Percentiles rank a stretch among this genome's conserved stretches.
These are phyloP conservation scores for Macrobrachium rosenbergii DNA, from an alignment of 1,140 invertebrate species.

Conservation along the genomic window DNA sequence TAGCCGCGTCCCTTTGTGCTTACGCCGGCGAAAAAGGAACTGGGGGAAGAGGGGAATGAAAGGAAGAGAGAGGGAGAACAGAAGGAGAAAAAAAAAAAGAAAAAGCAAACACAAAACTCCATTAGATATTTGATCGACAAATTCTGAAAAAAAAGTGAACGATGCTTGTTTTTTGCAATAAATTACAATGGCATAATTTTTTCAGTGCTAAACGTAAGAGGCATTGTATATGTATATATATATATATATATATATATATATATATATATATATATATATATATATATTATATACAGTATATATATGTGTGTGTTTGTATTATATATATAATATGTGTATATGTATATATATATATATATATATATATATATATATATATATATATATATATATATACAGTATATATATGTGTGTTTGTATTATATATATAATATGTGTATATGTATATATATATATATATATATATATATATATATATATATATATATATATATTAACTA, in stretches of 20 bases:
- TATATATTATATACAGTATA: too few relatives aligned
- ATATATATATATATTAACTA: not conserved
- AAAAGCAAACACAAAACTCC: too few relatives aligned
- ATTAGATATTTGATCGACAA: too few relatives aligned
- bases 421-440: not conserved
- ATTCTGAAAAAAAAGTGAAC: too few relatives aligned
- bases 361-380: conserved; percentile 14
- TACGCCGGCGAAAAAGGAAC: not conserved
- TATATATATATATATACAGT: not conserved
- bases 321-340: too few relatives aligned
- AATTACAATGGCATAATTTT: too few relatives aligned
- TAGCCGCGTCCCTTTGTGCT: too few relatives aligned
- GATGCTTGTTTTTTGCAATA: too few relatives aligned
- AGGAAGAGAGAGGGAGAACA: not conserved
- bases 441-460: conserved; percentile 8
- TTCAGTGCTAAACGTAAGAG: too few relatives aligned
- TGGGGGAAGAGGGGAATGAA: not conserved
- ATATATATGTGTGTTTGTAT: not conserved
- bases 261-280: not conserved
- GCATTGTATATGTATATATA: not conserved
- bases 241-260: not conserved
- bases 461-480: conserved; percentile 11
- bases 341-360: not conserved
- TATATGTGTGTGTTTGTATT: not conserved
- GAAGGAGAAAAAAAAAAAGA: not conserved